Conservation (phyloP, 2,113 vertebrate genomes). For the Geococcyx californianus region DNA sequence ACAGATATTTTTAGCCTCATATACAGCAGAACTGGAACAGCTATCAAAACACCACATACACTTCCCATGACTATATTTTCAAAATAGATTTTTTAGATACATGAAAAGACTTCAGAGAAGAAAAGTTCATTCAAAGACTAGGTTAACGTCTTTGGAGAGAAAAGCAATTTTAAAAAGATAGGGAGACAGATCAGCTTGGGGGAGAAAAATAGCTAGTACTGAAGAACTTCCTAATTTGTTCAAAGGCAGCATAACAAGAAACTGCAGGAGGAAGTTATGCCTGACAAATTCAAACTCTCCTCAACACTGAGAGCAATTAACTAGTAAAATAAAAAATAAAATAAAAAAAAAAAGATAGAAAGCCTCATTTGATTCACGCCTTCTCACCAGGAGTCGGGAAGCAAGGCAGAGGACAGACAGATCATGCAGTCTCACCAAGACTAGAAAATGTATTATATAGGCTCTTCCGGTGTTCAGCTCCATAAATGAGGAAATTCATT, state of each 20-base stretch:
- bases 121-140: neutral
- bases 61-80: neutral
- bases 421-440: neutral
- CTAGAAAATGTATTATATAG: neutral
- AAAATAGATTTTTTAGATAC: neutral
- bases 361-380: fast-evolving
- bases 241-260: neutral
- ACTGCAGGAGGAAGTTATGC: neutral
- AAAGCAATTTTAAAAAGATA: neutral
- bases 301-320: neutral
- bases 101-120: neutral
- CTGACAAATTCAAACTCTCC: neutral
- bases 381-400: neutral
- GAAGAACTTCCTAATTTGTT: neutral
- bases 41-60: neutral
- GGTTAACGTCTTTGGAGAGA: neutral
- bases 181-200: neutral
- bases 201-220: neutral
- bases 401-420: neutral
- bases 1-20: neutral
- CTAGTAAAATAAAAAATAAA: neutral
- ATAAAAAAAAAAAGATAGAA: neutral
- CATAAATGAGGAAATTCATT: neutral
- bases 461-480: neutral
- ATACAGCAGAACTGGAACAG: neutral